A percentile compares a stretch with the other conserved stretches of the same genome.
Conservation (phyloP, 2,113 vertebrate species). For the Tragelaphus buxtoni region DNA sequence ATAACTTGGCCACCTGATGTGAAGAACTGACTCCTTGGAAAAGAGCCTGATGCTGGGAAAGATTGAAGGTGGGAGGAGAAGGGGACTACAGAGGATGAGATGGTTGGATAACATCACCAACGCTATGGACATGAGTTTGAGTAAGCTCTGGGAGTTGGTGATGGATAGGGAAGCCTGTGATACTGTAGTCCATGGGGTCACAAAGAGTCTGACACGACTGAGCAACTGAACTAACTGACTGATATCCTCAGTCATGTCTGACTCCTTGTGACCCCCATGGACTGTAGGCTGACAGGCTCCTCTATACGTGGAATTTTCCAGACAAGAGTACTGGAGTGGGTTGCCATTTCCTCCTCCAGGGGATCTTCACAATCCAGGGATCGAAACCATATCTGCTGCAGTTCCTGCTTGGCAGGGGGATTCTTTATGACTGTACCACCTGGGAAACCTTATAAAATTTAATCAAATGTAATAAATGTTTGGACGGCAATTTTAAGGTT, state of each 20-base stretch:
- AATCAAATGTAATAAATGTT: background rate
- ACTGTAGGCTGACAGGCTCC: background rate
- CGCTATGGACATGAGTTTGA: too few relatives aligned
- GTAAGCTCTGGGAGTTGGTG: too few relatives aligned
- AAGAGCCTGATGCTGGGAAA: too few relatives aligned
- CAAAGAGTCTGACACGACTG: too few relatives aligned
- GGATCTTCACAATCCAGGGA: background rate
- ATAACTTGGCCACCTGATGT: too few relatives aligned
- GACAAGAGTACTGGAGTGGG: background rate
- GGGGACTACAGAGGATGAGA: too few relatives aligned
- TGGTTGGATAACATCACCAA: too few relatives aligned
- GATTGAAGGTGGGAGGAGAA: too few relatives aligned
- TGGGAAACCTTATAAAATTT: background rate
- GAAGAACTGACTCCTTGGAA: too few relatives aligned
- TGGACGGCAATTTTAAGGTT: background rate
- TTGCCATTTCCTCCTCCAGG: background rate
- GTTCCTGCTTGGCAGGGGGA: background rate
- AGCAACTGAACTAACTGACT: too few relatives aligned
- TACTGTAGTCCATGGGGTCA: too few relatives aligned
- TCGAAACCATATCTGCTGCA: background rate
- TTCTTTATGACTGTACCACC: background rate
- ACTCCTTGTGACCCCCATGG: background rate
- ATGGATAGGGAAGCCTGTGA: too few relatives aligned
- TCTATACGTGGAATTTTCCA: background rate
- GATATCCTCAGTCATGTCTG: background rate